phyloP scores from a whole-genome alignment of 2,113 vertebrate species.

The Gadus macrocephalus region DNA sequence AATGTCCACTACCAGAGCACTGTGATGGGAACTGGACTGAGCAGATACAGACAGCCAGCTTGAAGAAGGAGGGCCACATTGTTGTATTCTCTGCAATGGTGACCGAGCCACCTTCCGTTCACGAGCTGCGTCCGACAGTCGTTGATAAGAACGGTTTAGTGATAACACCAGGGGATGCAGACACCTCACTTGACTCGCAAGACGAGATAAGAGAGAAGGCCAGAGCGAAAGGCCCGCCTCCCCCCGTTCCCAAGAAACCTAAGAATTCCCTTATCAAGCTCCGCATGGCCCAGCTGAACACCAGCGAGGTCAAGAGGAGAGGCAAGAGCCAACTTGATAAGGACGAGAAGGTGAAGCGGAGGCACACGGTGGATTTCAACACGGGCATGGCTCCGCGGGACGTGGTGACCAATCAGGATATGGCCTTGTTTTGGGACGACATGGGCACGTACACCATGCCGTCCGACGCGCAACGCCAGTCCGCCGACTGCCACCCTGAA shows the following conservation, averaged over 20 bases:
- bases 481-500: conserved; percentile 35
- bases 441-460: conserved; percentile 35
- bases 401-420: conserved; percentile 51
- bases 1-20: conserved; percentile 13
- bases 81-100: conserved; percentile 53
- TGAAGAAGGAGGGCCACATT: conserved; percentile 50
- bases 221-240: conserved; percentile 68
- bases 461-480: conserved; percentile 33
- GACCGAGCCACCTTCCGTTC: conserved; percentile 44
- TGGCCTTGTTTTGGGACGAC: conserved; percentile 58
- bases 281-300: conserved; percentile 50
- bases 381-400: conserved; percentile 26
- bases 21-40: conserved; percentile 20
- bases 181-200: neutral
- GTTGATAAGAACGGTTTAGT: conserved; percentile 7
- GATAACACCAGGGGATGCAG: conserved; percentile 1
- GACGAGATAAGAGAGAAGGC: conserved; percentile 37
- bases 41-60: conserved; percentile 21
- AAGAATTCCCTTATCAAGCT: conserved; percentile 66
- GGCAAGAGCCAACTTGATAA: conserved; percentile 55
- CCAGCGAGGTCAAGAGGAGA: conserved; percentile 51
- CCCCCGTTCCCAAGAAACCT: conserved; percentile 71
- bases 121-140: conserved; percentile 33
- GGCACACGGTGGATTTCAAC: conserved; percentile 60
- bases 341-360: conserved; percentile 59